Base-by-base conservation (phyloP, 1,140 invertebrate species). In the Gryon sp. region DNA sequence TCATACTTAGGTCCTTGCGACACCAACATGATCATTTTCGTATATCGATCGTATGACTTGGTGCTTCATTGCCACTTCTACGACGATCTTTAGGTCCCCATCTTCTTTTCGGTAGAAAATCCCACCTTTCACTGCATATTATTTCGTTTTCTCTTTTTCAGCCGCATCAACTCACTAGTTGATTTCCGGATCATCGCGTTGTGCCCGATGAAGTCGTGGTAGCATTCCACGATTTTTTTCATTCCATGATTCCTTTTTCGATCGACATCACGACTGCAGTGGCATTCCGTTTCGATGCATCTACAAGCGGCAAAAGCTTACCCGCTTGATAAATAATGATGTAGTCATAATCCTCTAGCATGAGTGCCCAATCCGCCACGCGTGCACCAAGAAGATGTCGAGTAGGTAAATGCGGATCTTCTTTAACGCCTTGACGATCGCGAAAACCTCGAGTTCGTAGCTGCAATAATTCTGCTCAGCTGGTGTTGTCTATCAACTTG, bases 331-430 rank as follows among this genome's bases (percentile, higher is more conserved):
- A 82, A 46, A 40, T 80, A 63, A 32, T 9, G 28, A 7, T 46
- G 68, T 79, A 30, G 81, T 83, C 63, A 84, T 76, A 0, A 80
- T 79, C 24, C n/a, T n/a, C n/a, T n/a, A 52, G 70, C 0, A 38
- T 34, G 28, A 88, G 83, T n/a, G 86, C 86, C 20, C 82, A 85
- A 63, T 84, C 82, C 0, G 80, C 85, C 5, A 87, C 19, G n/a
- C n/a, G n/a, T n/a, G n/a, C n/a, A 57, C 32, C 6, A 28, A 30
- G n/a, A 57, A 52, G 5, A 87, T 78, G 15, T 83, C 86, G 12
- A 84, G 48, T 0, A 89, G 40, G 43, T 90, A 89, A 12, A 78
- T 16, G 14, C 73, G 36, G 55, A 83, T 81, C 36, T 82, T 83
- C 9, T 55, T 53, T 11, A 83, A 32, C 3, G 70, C 74, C 43